These are phyloP conservation scores for Lycodopsis pacificus DNA, from an alignment of 2,797 vertebrate genomes.

Conservation along the genomic window DNA sequence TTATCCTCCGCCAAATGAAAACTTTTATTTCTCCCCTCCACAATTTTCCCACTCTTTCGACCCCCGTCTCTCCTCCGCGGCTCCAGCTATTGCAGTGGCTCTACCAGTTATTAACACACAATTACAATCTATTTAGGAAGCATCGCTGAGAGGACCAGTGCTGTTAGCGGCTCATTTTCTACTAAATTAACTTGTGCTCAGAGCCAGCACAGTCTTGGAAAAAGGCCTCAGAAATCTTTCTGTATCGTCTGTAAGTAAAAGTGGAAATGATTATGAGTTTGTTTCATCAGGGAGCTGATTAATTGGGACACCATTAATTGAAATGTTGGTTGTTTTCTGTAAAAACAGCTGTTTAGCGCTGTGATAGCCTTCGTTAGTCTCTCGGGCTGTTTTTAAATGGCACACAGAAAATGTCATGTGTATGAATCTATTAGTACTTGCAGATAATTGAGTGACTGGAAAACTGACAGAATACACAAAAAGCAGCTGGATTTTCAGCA, in stretches of 20 bases:
- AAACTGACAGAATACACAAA: slow-evolving; percentile 37
- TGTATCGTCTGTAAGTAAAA: slow-evolving; percentile 60
- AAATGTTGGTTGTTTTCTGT: slow-evolving; percentile 65
- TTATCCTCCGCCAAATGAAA: slow-evolving; percentile 30
- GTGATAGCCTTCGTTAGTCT: slow-evolving; percentile 66
- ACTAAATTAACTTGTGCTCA: slow-evolving; percentile 77
- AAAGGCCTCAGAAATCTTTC: slow-evolving; percentile 44
- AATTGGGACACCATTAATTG: slow-evolving; percentile 63
- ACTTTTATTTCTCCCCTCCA: slow-evolving; percentile 27
- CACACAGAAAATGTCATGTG: slow-evolving; percentile 74
- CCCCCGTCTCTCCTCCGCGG: not conserved
- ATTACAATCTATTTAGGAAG: slow-evolving; percentile 79
- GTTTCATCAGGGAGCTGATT: slow-evolving; percentile 57
- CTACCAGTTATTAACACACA: slow-evolving; percentile 69
- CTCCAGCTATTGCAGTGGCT: slow-evolving; percentile 55
- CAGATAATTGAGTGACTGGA: slow-evolving; percentile 57
- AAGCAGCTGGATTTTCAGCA: slow-evolving; percentile 24
- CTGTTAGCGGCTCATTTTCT: slow-evolving; percentile 77
- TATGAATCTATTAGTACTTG: slow-evolving; percentile 59
- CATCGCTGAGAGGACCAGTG: slow-evolving; percentile 69
- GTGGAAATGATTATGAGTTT: slow-evolving; percentile 52
- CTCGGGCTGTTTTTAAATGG: slow-evolving; percentile 68
- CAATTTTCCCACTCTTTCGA: slow-evolving; percentile 36
- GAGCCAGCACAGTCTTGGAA: slow-evolving; percentile 41
- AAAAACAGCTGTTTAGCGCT: slow-evolving; percentile 51